Evolutionary conservation across 2,888 invertebrate species (phyloP).

Genomic region (Platerodrilus igneus): DNA sequence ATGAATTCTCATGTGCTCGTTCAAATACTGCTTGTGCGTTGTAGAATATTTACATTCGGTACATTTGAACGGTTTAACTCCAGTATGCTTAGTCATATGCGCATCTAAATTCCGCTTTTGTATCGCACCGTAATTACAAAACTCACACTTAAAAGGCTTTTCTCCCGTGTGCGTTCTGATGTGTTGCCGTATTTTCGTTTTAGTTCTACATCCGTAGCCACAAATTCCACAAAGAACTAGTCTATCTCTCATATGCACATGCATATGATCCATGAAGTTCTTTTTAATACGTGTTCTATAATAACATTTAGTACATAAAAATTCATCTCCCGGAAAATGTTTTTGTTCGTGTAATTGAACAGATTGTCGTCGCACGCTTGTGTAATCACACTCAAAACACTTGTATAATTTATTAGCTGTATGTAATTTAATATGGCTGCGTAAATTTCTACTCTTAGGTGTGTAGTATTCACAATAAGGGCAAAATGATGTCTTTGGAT

Average conservation of each 20-base stretch:
- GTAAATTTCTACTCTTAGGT: no score
- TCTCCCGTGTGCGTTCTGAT: conserved; percentile 2
- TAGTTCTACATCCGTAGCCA: no score
- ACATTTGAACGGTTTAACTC: conserved; percentile 6
- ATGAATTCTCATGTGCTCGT: conserved; percentile 10
- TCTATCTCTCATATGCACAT: conserved; percentile 4
- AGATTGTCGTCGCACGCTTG: not conserved
- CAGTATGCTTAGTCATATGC: conserved; percentile 1
- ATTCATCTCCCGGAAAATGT: conserved; percentile 4
- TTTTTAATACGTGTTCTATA: conserved; percentile 9
- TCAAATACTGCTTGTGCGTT: conserved; percentile 14
- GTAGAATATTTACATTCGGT: conserved; percentile 1
- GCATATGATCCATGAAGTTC: conserved; percentile 12
- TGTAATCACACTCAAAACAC: conserved; percentile 2
- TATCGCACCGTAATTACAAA: conserved; percentile 1
- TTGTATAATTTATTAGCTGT: conserved; percentile 4
- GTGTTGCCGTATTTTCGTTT: no score
- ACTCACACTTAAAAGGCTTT: conserved; percentile 1
- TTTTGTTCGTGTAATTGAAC: not conserved
- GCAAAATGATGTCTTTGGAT: no score
- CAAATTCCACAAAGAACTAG: conserved; percentile 1
- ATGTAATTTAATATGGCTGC: not conserved
- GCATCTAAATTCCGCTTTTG: conserved; percentile 3
- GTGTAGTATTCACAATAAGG: no score
- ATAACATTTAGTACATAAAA: conserved; percentile 1